phyloP scores from a whole-genome alignment of 2,113 vertebrate species.

The Rhabdornis inornatus region DNA sequence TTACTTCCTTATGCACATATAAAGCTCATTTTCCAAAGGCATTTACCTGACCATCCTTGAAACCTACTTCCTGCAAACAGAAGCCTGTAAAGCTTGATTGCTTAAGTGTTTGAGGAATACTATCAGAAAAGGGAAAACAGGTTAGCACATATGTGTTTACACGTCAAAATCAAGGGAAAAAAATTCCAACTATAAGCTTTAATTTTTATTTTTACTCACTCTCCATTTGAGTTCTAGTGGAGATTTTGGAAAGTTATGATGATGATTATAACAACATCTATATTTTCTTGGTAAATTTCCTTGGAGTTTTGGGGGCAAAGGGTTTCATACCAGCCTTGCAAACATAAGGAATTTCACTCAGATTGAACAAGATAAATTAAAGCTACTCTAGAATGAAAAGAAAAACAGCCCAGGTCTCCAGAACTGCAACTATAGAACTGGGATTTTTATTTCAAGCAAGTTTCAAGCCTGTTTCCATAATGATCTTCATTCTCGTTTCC shows the following conservation, averaged over 20 bases:
- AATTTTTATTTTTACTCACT: neutral
- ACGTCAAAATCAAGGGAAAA: neutral
- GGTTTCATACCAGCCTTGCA: neutral
- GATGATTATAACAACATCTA: neutral
- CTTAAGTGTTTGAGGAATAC: neutral
- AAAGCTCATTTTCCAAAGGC: neutral
- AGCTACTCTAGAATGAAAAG: neutral
- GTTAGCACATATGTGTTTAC: neutral
- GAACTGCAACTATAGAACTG: neutral
- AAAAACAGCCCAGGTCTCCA: conserved; percentile 10
- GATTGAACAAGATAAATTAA: neutral
- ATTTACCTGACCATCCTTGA: neutral
- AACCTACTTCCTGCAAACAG: neutral
- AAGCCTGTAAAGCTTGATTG: neutral
- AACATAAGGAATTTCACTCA: neutral
- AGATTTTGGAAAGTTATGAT: neutral
- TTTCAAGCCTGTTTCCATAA: conserved; percentile 37
- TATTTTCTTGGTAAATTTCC: neutral
- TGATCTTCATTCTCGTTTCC: neutral
- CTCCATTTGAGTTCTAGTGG: neutral
- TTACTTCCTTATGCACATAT: neutral
- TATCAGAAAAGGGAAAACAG: neutral
- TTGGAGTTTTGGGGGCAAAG: neutral
- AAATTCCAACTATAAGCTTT: neutral
- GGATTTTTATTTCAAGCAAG: conserved; percentile 29